Evolutionary conservation across 1,140 invertebrate genomes (phyloP).

Genomic region (Psilanteris sp.): DNA sequence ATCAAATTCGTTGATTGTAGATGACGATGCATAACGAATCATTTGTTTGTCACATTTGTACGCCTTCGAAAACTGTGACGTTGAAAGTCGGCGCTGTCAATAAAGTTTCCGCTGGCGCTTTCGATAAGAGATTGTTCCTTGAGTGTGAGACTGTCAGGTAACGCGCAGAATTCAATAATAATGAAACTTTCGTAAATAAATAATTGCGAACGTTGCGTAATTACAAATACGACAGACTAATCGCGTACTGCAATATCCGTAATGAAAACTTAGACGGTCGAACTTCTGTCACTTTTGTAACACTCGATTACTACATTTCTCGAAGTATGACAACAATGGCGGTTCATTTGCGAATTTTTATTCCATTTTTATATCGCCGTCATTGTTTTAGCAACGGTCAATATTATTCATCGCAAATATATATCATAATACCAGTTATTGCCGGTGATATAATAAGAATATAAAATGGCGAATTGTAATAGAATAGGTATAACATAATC

Average conservation of each 20-base stretch:
- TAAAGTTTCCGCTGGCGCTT: too few relatives aligned
- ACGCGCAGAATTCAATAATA: constrained; percentile 23
- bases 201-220: constrained; percentile 44
- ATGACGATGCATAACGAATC: too few relatives aligned
- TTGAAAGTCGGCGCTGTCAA: too few relatives aligned
- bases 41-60: too few relatives aligned
- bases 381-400: too few relatives aligned
- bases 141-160: neutral
- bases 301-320: constrained; percentile 55
- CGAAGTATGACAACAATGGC: constrained; percentile 28
- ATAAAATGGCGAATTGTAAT: too few relatives aligned
- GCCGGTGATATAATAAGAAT: too few relatives aligned
- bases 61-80: too few relatives aligned
- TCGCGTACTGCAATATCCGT: constrained; percentile 59
- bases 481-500: too few relatives aligned
- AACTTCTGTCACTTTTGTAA: constrained; percentile 63
- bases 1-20: too few relatives aligned
- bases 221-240: constrained; percentile 40
- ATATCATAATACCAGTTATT: neutral
- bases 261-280: constrained; percentile 47
- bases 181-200: constrained; percentile 48
- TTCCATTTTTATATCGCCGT: too few relatives aligned
- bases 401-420: too few relatives aligned
- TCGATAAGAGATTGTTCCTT: constrained; percentile 27
- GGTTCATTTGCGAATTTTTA: constrained; percentile 3